Conservation (phyloP, 2,797 vertebrate genomes). For the Myotis planiceps region DNA sequence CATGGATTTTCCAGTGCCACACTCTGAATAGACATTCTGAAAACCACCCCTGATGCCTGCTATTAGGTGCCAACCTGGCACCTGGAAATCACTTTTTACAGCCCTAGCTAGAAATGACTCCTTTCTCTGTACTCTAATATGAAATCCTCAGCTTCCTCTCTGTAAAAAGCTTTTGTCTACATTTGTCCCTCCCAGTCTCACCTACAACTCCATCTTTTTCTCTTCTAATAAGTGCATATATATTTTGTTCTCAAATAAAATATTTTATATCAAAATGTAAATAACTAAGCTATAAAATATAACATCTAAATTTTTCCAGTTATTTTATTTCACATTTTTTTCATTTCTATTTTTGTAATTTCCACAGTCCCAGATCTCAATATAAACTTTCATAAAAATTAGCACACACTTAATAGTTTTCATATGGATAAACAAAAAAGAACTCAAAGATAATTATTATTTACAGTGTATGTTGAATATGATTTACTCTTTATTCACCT, state of each 20-base stretch:
- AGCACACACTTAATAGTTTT: not conserved
- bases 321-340: not conserved
- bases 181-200: not conserved
- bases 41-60: not conserved
- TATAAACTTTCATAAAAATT: not conserved
- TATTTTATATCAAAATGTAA: not conserved
- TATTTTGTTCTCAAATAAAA: not conserved
- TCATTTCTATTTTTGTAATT: not conserved
- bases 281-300: not conserved
- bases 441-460: not conserved
- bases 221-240: not conserved
- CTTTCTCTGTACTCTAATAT: not conserved
- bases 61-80: not conserved
- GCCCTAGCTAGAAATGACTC: not conserved
- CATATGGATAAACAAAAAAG: not conserved
- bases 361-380: not conserved
- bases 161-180: not conserved
- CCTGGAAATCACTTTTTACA: not conserved
- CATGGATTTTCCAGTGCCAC: not conserved
- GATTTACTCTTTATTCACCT: not conserved
- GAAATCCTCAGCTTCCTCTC: not conserved
- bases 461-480: not conserved
- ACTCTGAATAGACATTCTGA: not conserved
- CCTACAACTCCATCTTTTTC: not conserved
- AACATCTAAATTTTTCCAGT: not conserved